Base-by-base conservation (phyloP, 2,888 invertebrate species). In the Phoenoteleia sp. region DNA sequence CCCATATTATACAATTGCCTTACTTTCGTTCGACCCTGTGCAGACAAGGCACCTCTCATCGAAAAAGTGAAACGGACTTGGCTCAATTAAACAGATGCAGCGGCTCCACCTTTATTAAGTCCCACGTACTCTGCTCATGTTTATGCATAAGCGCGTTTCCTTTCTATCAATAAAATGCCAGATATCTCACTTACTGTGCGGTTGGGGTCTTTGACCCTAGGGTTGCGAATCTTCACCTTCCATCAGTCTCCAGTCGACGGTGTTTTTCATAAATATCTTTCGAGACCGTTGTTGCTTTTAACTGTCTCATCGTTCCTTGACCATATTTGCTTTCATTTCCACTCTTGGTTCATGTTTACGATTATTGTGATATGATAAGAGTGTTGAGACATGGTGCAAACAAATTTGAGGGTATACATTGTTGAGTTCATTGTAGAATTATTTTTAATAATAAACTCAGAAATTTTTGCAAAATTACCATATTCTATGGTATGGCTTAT, bases 41-140 rank as follows among this genome's bases (percentile, higher is more conserved):
- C 36, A 56, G 62, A 62, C 15, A 47, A 19, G 54, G 49, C 1
- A 62, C 11, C 71, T 39, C 58, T 47, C 23, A n/a, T 52, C 69
- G 60, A 76, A 85, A 81, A 87, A 87, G 86, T 87, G 81, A 85
- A 87, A 85, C 69, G 82, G 42, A 69, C 76, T 52, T 54, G 29
- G 62, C 47, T 66, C 80, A 82, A 85, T 85, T 86, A 83, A 86
- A 84, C 72, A 71, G 84, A 86, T 74, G 77, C 86, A 54, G 45
- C 79, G 54, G 36, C 75, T 72, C 86, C 81, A 71, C 79, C 81
- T 76, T 76, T 72, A 74, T 80, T 67, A 47, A 72, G 58, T 49
- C 67, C 85, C 66, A 52, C 72, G 79, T 69, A 69, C 27, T 39
- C 62, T 15, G 17, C 69, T 75, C 67, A 74, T 75, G 79, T 67